These are phyloP conservation scores for Hippocampus kuda DNA, from an alignment of 2,797 vertebrate genomes.

Conservation along the genomic window DNA sequence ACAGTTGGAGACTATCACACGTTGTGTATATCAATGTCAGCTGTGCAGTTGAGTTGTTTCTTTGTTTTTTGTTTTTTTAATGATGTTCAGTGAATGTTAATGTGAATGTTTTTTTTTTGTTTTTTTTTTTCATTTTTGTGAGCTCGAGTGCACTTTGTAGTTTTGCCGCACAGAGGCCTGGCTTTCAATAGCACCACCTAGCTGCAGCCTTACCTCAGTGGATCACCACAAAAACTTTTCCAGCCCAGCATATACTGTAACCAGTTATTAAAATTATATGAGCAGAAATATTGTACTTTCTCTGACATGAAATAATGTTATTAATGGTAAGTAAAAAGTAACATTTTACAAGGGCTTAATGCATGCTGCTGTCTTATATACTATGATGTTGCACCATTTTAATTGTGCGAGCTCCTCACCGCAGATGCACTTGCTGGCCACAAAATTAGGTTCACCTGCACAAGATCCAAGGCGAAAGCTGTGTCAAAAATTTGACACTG, in stretches of 20 bases:
- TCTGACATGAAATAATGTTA: neutral
- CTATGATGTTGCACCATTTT: neutral
- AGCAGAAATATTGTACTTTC: neutral
- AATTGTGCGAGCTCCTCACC: neutral
- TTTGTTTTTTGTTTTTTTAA: neutral
- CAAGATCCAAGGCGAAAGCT: neutral
- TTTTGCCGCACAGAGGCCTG: slow-evolving; percentile 28
- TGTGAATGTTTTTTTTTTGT: neutral
- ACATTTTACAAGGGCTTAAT: neutral
- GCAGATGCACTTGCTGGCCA: neutral
- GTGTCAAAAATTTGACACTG: neutral
- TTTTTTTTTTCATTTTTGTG: neutral
- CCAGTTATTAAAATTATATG: neutral
- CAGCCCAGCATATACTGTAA: neutral
- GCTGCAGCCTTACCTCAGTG: slow-evolving; percentile 55
- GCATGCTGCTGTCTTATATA: neutral
- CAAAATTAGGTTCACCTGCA: neutral
- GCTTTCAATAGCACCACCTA: slow-evolving; percentile 71
- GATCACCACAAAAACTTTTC: slow-evolving; percentile 12
- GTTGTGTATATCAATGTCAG: neutral
- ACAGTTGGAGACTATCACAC: slow-evolving; percentile 10
- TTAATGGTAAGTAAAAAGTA: neutral
- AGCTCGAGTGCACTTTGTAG: slow-evolving; percentile 6
- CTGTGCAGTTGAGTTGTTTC: neutral
- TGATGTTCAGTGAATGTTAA: neutral